A percentile compares a stretch with the other conserved stretches of the same genome.
These are phyloP conservation scores for Pangasius djambal DNA, from an alignment of 2,797 vertebrate species.

Conservation along the genomic window DNA sequence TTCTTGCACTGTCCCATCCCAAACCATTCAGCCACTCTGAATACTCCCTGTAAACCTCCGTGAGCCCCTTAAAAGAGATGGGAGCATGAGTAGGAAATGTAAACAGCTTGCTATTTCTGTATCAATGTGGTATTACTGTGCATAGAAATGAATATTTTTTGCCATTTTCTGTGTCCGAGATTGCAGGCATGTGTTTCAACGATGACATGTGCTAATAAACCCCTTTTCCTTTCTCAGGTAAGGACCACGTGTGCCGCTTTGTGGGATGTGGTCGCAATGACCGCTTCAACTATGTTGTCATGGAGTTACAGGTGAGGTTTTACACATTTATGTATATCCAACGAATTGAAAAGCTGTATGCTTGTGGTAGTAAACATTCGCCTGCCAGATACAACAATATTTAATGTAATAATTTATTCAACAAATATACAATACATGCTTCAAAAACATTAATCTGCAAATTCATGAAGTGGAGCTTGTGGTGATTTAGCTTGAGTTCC, in stretches of 20 bases:
- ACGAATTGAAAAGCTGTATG: neutral
- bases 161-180: neutral
- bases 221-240: constrained; percentile 75
- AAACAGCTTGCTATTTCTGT: neutral
- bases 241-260: constrained; percentile 97
- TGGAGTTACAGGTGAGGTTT: constrained; percentile 93
- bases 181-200: neutral
- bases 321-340: neutral
- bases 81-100: neutral
- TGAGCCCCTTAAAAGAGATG: neutral
- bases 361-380: neutral
- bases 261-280: constrained; percentile 97
- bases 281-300: constrained; percentile 98
- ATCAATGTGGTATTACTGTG: neutral
- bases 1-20: constrained; percentile 43
- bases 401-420: neutral
- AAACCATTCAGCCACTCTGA: constrained; percentile 19
- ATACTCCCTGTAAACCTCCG: constrained; percentile 18
- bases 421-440: neutral
- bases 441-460: neutral
- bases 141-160: neutral
- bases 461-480: neutral
- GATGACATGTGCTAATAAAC: neutral
- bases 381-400: neutral
- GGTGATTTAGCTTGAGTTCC: neutral